These are phyloP conservation scores for Siniperca chuatsi DNA, from an alignment of 2,113 vertebrate species.

Conservation along the genomic window DNA sequence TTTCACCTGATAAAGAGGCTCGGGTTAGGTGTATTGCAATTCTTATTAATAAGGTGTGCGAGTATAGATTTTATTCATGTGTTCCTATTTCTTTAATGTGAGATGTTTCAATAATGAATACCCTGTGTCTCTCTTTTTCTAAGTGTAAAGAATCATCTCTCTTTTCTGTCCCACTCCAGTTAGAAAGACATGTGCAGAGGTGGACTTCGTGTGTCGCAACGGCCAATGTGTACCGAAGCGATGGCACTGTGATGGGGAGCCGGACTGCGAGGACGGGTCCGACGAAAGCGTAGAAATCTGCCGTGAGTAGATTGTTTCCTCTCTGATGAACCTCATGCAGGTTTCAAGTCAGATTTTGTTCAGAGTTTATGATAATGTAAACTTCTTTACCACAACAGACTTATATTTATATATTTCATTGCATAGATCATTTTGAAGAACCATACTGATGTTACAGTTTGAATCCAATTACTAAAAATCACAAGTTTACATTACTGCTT, in stretches of 20 bases:
- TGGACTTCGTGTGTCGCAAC: slow-evolving; percentile 92
- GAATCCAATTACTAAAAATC: background rate
- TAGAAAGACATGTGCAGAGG: slow-evolving; percentile 90
- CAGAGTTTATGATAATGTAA: background rate
- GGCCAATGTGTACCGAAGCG: slow-evolving; percentile 95
- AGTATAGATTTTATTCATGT: background rate
- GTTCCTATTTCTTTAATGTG: background rate
- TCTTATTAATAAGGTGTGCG: slow-evolving; percentile 18
- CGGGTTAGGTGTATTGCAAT: background rate
- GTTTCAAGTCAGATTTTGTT: background rate
- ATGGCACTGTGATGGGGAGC: slow-evolving; percentile 97
- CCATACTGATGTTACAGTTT: background rate
- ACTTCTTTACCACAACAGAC: background rate
- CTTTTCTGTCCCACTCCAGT: slow-evolving; percentile 79
- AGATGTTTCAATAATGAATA: background rate
- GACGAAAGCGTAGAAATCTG: slow-evolving; percentile 93
- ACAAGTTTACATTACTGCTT: background rate
- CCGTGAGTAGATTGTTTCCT: slow-evolving; percentile 86
- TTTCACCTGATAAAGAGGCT: background rate
- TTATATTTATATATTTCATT: background rate
- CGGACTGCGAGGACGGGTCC: slow-evolving; percentile 95
- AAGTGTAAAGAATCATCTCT: background rate
- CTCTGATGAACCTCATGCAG: background rate
- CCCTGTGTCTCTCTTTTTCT: background rate
- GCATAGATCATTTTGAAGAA: background rate